These are phyloP conservation scores for Lepus europaeus DNA, from an alignment of 2,113 vertebrate species.

Conservation along the genomic window DNA sequence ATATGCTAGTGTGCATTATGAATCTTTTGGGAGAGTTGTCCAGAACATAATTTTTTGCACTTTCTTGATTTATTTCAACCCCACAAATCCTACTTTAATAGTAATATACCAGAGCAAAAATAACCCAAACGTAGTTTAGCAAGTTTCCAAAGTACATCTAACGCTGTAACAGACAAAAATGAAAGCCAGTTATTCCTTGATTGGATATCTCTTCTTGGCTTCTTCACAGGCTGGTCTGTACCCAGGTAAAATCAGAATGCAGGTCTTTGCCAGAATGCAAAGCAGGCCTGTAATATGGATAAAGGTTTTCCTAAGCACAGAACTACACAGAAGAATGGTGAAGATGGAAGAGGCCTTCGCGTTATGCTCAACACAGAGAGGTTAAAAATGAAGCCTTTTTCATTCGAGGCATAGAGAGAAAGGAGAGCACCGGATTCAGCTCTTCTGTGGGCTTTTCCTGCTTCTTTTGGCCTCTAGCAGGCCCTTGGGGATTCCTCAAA, in stretches of 20 bases:
- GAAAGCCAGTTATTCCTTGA: background rate
- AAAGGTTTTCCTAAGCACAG: background rate
- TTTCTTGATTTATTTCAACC: background rate
- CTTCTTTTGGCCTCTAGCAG: background rate
- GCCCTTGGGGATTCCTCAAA: background rate
- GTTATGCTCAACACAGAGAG: background rate
- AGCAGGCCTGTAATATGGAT: background rate
- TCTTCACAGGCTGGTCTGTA: background rate
- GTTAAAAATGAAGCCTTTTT: background rate
- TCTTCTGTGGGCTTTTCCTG: background rate
- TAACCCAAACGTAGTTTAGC: background rate
- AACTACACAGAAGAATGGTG: background rate
- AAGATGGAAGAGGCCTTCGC: background rate
- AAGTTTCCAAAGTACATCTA: background rate
- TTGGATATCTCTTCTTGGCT: background rate
- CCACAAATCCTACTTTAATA: background rate
- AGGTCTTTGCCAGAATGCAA: background rate
- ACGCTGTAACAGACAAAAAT: background rate
- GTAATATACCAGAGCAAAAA: background rate
- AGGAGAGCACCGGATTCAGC: background rate
- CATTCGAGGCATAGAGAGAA: background rate
- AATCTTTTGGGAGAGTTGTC: background rate
- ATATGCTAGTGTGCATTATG: background rate
- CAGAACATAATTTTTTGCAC: slow-evolving; percentile 7
- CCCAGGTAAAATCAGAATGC: background rate